phyloP scores from a whole-genome alignment of 53 echinoderm and acorn worm species.

The Echinarachnius parma region DNA sequence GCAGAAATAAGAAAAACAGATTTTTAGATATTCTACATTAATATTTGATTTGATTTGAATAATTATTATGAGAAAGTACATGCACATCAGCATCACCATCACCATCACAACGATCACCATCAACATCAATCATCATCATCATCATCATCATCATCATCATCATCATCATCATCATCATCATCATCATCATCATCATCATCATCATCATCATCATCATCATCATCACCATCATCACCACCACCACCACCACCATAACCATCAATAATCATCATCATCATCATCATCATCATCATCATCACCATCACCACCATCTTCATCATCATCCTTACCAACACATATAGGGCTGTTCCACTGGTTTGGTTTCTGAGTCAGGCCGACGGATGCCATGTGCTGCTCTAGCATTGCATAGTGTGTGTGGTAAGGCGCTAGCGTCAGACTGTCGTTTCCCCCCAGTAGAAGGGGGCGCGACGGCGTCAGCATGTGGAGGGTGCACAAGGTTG shows the following conservation, averaged over 20 bases:
- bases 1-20: not conserved
- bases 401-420: conserved; percentile 94
- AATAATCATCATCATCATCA: no score
- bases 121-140: no score
- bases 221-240: no score
- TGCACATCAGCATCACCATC: no score
- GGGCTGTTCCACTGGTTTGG: conserved; percentile 89
- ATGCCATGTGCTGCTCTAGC: conserved; percentile 80
- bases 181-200: no score
- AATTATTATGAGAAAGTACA: not conserved
- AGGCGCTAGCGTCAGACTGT: conserved; percentile 82
- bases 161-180: no score
- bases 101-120: no score
- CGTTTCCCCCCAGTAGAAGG: conserved; percentile 85
- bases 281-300: no score
- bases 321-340: conserved; percentile 88
- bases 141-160: no score
- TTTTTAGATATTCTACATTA: not conserved
- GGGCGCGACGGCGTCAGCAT: conserved; percentile 87
- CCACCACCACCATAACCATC: no score
- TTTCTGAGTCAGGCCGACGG: conserved; percentile 58
- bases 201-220: no score
- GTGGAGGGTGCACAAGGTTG: conserved; percentile 87
- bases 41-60: not conserved
- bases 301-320: no score